Evolutionary conservation across 2,888 invertebrate genomes (phyloP).

Genomic region (Amphimallon solstitiale): DNA sequence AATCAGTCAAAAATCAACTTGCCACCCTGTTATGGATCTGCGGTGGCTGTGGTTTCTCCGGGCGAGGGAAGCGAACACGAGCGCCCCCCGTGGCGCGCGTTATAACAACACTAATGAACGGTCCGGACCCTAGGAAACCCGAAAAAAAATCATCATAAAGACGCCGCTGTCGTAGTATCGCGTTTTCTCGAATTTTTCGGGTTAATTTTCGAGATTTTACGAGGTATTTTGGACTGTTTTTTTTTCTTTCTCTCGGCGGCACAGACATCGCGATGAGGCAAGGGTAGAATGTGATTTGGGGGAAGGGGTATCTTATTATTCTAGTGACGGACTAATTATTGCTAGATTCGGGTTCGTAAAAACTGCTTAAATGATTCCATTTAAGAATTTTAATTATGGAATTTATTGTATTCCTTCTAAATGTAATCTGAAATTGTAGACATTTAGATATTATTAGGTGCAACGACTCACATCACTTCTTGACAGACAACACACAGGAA

Average conservation of each 20-base stretch:
- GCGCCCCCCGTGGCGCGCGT: slow-evolving; percentile 49
- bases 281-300: too few relatives aligned
- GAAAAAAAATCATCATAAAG: slow-evolving; percentile 28
- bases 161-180: slow-evolving; percentile 15
- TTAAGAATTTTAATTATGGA: too few relatives aligned
- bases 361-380: too few relatives aligned
- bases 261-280: too few relatives aligned
- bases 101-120: slow-evolving; percentile 58
- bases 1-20: slow-evolving; percentile 30
- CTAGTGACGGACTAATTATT: slow-evolving; percentile 47
- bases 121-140: slow-evolving; percentile 41
- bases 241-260: neutral
- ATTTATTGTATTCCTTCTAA: too few relatives aligned
- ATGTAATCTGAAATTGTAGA: too few relatives aligned
- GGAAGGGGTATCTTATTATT: slow-evolving; percentile 37
- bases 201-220: slow-evolving; percentile 32
- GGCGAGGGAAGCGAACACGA: slow-evolving; percentile 42
- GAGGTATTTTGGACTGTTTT: neutral
- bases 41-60: slow-evolving; percentile 38
- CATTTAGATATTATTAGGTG: too few relatives aligned
- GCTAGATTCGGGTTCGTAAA: too few relatives aligned
- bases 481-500: too few relatives aligned
- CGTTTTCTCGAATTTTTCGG: slow-evolving; percentile 28
- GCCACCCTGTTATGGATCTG: slow-evolving; percentile 16
- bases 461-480: too few relatives aligned